Base-by-base conservation (phyloP, 37 sponge, comb jelly and placozoan genomes). In the Dysidea cf. avara region DNA sequence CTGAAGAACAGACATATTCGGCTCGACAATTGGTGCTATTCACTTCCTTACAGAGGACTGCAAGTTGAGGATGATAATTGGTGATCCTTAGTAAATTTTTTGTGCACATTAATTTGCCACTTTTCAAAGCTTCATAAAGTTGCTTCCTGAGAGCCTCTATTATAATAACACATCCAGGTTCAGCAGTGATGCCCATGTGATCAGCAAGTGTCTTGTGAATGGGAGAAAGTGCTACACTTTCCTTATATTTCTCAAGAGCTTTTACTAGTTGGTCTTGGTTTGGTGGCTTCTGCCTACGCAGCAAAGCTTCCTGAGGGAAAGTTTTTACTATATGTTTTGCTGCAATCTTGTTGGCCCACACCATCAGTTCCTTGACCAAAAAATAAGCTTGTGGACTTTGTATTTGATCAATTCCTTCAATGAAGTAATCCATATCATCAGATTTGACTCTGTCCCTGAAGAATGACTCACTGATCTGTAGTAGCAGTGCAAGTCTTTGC, bases 281-380 rank as follows among this genome's bases (percentile, higher is more conserved):
- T 0, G 90, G 85, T 0, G 39, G 17, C 2, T 7, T 20, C 37
- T 89, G 90, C 37, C 58, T 40, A 26, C 81, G 59, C 7, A 89
- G 66, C 12, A 80, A 38, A 1, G 85, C 67, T 40, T 26, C 21
- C 5, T 75, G 33, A 11, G 74, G 68, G 12, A 31, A 55, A 4
- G 1, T 7, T 14, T 20, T 17, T 30, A 51, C 50, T 11, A 78
- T 24, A 39, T 33, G 0, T 24, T 72, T 28, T 26, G 91, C 81
- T 28, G 85, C 77, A 32, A 12, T 47, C 21, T 24, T 26, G 43
- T 84, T 84, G 9, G 86, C 86, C 81, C 81, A 90, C 34, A 90
- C 84, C 86, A 90, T 90, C 29, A 90, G 32, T 50, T 85, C 82
- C 22, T 84, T 82, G 6, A 84, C 64, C 47, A 90, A 11, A 22